Percentiles rank a stretch among this genome's conserved stretches.
Conservation (phyloP, 2,113 vertebrate genomes). For the Aplodontia rufa region DNA sequence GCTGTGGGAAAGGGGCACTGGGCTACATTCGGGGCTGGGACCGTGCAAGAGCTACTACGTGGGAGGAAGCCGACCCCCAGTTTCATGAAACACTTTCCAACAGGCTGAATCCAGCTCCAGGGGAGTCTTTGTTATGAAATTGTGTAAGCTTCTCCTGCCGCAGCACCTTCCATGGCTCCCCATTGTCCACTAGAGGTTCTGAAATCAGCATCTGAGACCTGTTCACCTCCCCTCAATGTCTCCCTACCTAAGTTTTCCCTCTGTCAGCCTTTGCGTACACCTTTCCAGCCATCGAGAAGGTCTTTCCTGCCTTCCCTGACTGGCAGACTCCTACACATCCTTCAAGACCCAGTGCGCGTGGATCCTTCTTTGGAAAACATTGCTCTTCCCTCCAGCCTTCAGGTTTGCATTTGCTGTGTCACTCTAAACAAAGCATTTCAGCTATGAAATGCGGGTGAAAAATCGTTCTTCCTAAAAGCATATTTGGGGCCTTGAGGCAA, state of each 20-base stretch:
- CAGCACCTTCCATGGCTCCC: not conserved
- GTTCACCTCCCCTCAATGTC: not conserved
- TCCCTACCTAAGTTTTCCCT: not conserved
- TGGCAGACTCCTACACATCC: slow-evolving; percentile 19
- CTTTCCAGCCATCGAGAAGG: not conserved
- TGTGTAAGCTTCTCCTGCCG: not conserved
- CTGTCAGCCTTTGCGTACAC: not conserved
- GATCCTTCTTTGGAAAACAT: not conserved
- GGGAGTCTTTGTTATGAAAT: not conserved
- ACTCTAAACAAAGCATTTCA: not conserved
- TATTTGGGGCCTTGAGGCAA: not conserved
- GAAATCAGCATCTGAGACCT: not conserved
- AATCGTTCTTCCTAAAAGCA: not conserved
- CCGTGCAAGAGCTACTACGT: not conserved
- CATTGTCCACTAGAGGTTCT: not conserved
- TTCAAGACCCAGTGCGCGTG: not conserved
- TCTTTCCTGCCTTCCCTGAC: not conserved
- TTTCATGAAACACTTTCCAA: not conserved
- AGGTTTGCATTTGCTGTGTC: not conserved
- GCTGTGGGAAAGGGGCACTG: not conserved
- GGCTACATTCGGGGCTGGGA: not conserved
- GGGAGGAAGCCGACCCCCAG: not conserved
- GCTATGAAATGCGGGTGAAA: not conserved
- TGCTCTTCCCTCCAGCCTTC: not conserved
- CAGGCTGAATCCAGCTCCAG: not conserved